These are phyloP conservation scores for Bufo bufo DNA, from an alignment of 2,113 vertebrate species.

Conservation along the genomic window DNA sequence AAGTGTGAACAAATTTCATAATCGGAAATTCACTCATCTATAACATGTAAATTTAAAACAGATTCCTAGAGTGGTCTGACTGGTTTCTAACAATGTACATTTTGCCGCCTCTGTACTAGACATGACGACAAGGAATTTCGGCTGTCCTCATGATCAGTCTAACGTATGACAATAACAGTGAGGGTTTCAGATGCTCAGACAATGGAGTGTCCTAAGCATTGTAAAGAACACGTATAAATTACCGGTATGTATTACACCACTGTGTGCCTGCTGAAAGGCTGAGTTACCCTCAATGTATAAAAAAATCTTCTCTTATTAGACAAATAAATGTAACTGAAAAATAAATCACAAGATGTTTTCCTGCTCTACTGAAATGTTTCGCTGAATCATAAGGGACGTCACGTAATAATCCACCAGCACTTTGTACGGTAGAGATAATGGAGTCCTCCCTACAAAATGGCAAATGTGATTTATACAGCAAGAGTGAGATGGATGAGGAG, in stretches of 20 bases:
- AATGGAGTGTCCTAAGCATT: not conserved
- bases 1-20: too few species aligned
- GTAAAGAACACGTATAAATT: not conserved
- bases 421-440: not conserved
- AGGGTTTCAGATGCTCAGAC: not conserved
- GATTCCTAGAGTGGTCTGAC: not conserved
- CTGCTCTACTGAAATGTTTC: not conserved
- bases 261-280: not conserved
- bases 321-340: not conserved
- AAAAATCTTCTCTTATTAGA: not conserved
- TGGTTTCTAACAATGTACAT: not conserved
- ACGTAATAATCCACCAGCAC: not conserved
- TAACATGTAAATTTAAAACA: not conserved
- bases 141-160: not conserved
- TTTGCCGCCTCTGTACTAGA: too few species aligned
- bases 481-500: too few species aligned
- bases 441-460: not conserved
- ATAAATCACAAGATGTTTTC: not conserved
- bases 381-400: not conserved
- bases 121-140: too few species aligned
- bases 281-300: not conserved
- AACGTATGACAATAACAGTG: not conserved
- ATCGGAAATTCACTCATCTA: not conserved
- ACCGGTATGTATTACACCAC: not conserved
- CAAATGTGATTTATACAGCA: slow-evolving; percentile 3